Evolutionary conservation across 1,140 invertebrate species (phyloP), one percentile per base, ranked within the genome.

Genomic region (Caenorhabditis brenneri): DNA sequence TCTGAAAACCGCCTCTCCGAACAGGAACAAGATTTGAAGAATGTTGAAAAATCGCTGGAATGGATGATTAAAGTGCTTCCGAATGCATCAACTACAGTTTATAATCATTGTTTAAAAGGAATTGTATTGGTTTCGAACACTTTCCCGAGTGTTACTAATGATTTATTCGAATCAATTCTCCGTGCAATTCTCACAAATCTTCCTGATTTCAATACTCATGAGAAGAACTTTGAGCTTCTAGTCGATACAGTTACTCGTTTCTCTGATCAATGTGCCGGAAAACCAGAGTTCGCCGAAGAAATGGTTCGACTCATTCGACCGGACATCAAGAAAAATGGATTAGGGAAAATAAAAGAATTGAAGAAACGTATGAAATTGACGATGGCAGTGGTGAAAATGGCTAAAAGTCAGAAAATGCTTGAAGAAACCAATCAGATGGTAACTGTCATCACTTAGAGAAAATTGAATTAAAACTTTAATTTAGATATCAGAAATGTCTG

Each of bases 361-460:
- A 74, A 74, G 36, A 74, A 74, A 74, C 65, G 36, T 24, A n/a
- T 74, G 29, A 74, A 74, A 42, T 31, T 74, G 65, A 74, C 65
- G 15, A 74, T 74, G 65, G 36, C 65, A 19, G 9, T 74, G 9
- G 65, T 74, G 36, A 74, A 74, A 74, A 74, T 74, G 65, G 36
- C 65, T 1, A 74, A 74, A 46, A 74, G 65, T 24, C 65, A 74
- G 15, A 15, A 42, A 31, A 74, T 74, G 36, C 36, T 74, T 9
- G 65, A 46, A 9, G 65, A 74, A 22, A 42, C 65, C 2, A 74
- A 74, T 42, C 36, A 74, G 15, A 74, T 74, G 65, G n/a, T n/a
- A n/a, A n/a, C n/a, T n/a, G n/a, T n/a, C n/a, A n/a, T n/a, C n/a
- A n/a, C n/a, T n/a, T n/a, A n/a, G n/a, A n/a, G n/a, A n/a, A n/a